Percentiles rank a stretch among this genome's conserved stretches.
Evolutionary conservation across 1,140 invertebrate species (phyloP).

Genomic region (Scaptodrosophila lebanonensis): DNA sequence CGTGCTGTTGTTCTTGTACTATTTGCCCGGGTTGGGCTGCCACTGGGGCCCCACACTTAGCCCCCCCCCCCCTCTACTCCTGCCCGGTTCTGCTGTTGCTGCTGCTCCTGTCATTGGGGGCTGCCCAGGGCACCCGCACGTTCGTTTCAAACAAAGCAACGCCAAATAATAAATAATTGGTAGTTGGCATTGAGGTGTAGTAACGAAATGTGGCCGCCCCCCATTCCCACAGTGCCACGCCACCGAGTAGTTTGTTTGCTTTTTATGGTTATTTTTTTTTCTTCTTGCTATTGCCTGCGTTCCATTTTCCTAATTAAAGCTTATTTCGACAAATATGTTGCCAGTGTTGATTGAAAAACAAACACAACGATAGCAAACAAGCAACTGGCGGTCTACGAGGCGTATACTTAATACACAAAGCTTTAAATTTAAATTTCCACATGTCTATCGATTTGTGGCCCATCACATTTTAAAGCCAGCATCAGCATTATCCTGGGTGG

Average conservation of each 20-base stretch:
- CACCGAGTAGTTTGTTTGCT: slow-evolving; percentile 4
- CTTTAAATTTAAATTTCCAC: slow-evolving; percentile 34
- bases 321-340: slow-evolving; percentile 21
- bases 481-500: not conserved
- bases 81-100: too few relatives aligned
- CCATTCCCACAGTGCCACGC: not conserved
- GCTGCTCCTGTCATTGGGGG: slow-evolving; percentile 4
- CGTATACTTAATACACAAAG: slow-evolving; percentile 50
- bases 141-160: slow-evolving; percentile 63
- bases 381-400: slow-evolving; percentile 23
- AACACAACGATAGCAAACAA: not conserved
- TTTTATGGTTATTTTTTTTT: slow-evolving; percentile 28
- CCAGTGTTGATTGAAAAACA: slow-evolving; percentile 37
- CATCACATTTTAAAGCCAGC: slow-evolving; percentile 43
- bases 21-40: slow-evolving; percentile 14
- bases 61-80: slow-evolving; percentile 14
- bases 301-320: slow-evolving; percentile 59
- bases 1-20: slow-evolving; percentile 33
- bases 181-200: slow-evolving; percentile 68
- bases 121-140: slow-evolving; percentile 21
- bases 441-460: slow-evolving; percentile 47
- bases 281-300: slow-evolving; percentile 19
- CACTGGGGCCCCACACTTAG: slow-evolving; percentile 24
- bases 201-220: slow-evolving; percentile 8
- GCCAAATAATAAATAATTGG: slow-evolving; percentile 74